Evolutionary conservation across 1,140 invertebrate species (phyloP).

Genomic region (Lethocerus indicus): DNA sequence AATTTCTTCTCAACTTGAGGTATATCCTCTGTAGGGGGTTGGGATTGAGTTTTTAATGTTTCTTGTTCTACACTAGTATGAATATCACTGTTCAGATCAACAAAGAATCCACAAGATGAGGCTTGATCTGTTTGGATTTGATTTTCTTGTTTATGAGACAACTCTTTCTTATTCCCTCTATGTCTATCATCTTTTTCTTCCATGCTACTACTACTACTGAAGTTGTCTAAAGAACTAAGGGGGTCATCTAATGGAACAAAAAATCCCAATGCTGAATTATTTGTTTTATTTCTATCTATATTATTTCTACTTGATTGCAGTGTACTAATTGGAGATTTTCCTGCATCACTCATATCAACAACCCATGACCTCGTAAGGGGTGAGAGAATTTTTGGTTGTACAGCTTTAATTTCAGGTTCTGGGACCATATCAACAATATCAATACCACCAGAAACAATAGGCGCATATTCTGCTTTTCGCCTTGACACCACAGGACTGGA

Average conservation of each 20-base stretch:
- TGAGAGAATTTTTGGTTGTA: constrained; percentile 20
- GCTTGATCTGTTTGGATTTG: not conserved
- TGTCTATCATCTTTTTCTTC: constrained; percentile 16
- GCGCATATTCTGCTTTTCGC: constrained; percentile 19
- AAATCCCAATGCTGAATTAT: constrained; percentile 15
- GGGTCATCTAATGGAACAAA: constrained; percentile 18
- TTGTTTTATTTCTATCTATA: constrained; percentile 1
- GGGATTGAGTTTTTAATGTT: constrained; percentile 7
- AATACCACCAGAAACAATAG: constrained; percentile 21
- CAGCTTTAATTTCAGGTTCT: constrained; percentile 16
- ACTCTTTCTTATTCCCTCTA: too few relatives aligned
- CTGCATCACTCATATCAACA: constrained; percentile 40
- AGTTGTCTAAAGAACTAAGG: constrained; percentile 4
- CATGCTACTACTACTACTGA: constrained; percentile 16
- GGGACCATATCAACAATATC: constrained; percentile 22
- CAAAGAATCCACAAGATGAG: constrained; percentile 32
- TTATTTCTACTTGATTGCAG: not conserved
- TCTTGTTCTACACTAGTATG: too few relatives aligned
- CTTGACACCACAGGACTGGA: constrained; percentile 18
- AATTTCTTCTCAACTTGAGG: constrained; percentile 40
- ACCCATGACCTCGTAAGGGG: constrained; percentile 34
- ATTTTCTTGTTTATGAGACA: too few relatives aligned
- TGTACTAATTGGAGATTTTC: constrained; percentile 4
- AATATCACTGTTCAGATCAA: constrained; percentile 34
- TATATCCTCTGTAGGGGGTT: constrained; percentile 15